Base-by-base conservation (phyloP, 37 sponge, comb jelly and placozoan species). In the Chondrosia reniformis region DNA sequence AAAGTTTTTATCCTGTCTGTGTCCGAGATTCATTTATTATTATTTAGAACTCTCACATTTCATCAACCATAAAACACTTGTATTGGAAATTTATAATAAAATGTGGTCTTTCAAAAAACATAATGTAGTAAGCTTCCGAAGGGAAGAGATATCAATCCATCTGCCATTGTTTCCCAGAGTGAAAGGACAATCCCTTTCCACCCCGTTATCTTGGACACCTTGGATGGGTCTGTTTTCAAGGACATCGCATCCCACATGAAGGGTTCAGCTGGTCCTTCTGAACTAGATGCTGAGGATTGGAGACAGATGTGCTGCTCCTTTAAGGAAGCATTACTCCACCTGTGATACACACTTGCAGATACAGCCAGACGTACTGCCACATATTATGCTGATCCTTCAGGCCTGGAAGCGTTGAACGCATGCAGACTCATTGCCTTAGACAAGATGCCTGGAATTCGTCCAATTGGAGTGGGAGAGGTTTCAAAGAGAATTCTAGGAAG, bases 291-390 rank as follows among this genome's bases (percentile, higher is more conserved):
- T 56, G 58, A 8, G 27, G 58, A 56, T 56, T 56, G 58, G 58
- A 56, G 58, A 56, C 58, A 56, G 58, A 56, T 56, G 58, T 56
- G 58, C 9, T 56, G 58, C 58, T 56, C 58, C 58, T 56, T 56
- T 56, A 56, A 56, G 58, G 58, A 56, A 28, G 58, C 58, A 56
- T 56, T 28, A 28, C 58, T 4, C 9, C 58, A 56, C 58, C 58
- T 56, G 27, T 56, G 58, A 28, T 28, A 56, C 58, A 56, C 58
- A 3, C 58, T 56, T 8, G 58, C 58, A 56, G 58, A 56, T 56
- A 56, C 58, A 28, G 58, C 58, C 58, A 56, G 27, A 56, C 58
- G 58, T 28, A 56, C 4, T 28, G 58, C 58, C 58, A 8, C 7
- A 28, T 28, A 56, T 6, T 56, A 6, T 28, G 9, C 27, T 28